Percentiles rank a stretch among this genome's conserved stretches.
Evolutionary conservation across 64 coral and sea anemone genomes (phyloP).

Genomic region (Pachyseris speciosa): DNA sequence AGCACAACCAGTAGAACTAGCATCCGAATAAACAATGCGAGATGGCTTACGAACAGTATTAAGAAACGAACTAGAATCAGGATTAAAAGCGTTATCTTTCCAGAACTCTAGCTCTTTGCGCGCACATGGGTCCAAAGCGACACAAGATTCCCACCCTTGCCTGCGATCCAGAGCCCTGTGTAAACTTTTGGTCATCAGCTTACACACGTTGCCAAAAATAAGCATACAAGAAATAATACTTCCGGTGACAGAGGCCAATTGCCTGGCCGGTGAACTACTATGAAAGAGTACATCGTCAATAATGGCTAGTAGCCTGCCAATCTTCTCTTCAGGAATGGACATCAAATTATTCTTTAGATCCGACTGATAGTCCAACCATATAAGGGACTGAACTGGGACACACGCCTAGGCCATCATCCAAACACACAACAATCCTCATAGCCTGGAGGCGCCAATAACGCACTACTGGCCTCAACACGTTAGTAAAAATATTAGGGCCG

Average conservation of each 20-base stretch:
- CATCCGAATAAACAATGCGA: conserved; percentile 50
- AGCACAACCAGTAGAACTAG: conserved; percentile 34
- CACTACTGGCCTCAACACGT: conserved; percentile 2
- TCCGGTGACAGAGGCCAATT: conserved; percentile 52
- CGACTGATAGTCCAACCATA: conserved; percentile 3
- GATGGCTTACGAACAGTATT: neutral
- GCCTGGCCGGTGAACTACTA: conserved; percentile 43
- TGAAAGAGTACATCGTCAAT: conserved; percentile 5
- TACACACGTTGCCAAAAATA: conserved; percentile 67
- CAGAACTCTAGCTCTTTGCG: neutral
- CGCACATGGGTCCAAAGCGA: neutral
- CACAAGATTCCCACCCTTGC: neutral
- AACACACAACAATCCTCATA: no score
- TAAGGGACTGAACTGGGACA: neutral
- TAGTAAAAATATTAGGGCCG: conserved; percentile 31
- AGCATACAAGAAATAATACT: conserved; percentile 37
- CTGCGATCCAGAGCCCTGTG: conserved; percentile 13
- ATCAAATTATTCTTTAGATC: neutral
- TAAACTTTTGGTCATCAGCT: conserved; percentile 50
- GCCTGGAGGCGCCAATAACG: no score
- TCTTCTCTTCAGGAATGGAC: no score
- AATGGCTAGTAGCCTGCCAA: no score
- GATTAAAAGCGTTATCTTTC: conserved; percentile 7
- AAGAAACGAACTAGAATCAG: neutral
- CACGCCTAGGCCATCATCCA: neutral